Base-by-base conservation (phyloP, 2,113 vertebrate species). In the Benitochromis conjunctus region DNA sequence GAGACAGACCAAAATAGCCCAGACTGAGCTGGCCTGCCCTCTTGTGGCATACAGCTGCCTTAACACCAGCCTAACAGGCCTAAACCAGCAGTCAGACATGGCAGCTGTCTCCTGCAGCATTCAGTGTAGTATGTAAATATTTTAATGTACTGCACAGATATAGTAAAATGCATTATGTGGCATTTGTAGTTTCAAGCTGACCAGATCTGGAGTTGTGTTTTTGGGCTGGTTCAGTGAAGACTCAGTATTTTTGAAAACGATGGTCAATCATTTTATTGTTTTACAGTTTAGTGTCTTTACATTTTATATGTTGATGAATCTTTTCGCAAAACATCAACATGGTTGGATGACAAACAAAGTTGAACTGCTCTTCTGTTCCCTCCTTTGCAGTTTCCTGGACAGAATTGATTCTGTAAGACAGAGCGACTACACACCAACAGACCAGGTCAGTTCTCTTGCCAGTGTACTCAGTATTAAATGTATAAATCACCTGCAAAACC, bases 331-430 rank as follows among this genome's bases (percentile, higher is more conserved):
- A 13, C 7, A 1, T 29, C 69, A 3, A 84, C 78, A 79, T 19
- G 4, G 0, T 43, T 29, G 41, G 1, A 54, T 24, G 2, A 41
- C 21, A 11, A 26, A 2, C 9, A 71, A 84, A 84, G 38, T 46
- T 48, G 83, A 21, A 84, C 3, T 34, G 19, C 2, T 21, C 14
- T 79, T 79, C 8, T 89, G 6, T 89, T 46, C 94, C 12, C 93
- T 7, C 92, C 29, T 58, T 69, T 91, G 64, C 88, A 99, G 99
- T 97, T 99, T 99, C 97, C 95, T 99, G 92, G 99, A 99, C 95
- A 98, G 98, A 97, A 99, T 99, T 76, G 99, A 99, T 96, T 98
- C 98, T 0, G 99, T 99, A 95, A 98, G 98, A 94, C 96, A 99
- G 96, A 97, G 97, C 78, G 98, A 99, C 95, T 99, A 99, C 94